Base-by-base conservation (phyloP, 2,797 vertebrate species). In the Chaetodon trifasciatus region DNA sequence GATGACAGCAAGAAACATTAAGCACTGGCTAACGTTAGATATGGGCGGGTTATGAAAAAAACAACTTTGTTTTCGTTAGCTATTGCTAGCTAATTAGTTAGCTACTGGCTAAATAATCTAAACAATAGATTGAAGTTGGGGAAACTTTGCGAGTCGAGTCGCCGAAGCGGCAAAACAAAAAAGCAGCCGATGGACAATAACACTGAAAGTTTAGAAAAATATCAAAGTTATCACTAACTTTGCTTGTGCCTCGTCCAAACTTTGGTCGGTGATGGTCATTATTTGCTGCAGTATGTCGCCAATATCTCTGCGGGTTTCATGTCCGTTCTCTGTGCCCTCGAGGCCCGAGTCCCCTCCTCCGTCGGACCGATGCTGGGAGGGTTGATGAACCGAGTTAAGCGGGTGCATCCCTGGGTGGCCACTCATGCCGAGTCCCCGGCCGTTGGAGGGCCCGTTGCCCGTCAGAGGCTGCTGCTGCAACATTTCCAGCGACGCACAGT, bases 181-280 rank as follows among this genome's bases (percentile, higher is more conserved):
- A 50, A 15, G 10, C 46, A 55, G 19, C 42, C 1, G 11, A 21
- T 35, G 58, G 19, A 19, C 21, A n/a, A 56, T 5, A 71, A 49
- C 12, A 11, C 15, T 10, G 11, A n/a, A 37, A 42, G 50, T 44
- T 1, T 15, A 16, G 44, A 28, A 42, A 65, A 4, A 66, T 44
- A 53, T 21, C n/a, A 50, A 68, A 85, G 79, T 57, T 50, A 44
- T 28, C 79, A 96, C 97, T 95, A 81, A 98, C 97, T 97, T 98
- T 88, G 97, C 97, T 89, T 98, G 97, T 63, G 97, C 97, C 93
- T 98, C 97, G 91, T 98, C 97, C 95, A 98, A 94, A 96, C 97
- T 98, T 95, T 98, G 97, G 96, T 98, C 97, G 70, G 97, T 98
- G 90, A 98, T 98, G 88, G 97, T 98, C 97, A 98, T 97, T 86